Evolutionary conservation across 2,797 vertebrate genomes (phyloP), one percentile per base, ranked within the genome.

Genomic region (Brachyalestes nurse): DNA sequence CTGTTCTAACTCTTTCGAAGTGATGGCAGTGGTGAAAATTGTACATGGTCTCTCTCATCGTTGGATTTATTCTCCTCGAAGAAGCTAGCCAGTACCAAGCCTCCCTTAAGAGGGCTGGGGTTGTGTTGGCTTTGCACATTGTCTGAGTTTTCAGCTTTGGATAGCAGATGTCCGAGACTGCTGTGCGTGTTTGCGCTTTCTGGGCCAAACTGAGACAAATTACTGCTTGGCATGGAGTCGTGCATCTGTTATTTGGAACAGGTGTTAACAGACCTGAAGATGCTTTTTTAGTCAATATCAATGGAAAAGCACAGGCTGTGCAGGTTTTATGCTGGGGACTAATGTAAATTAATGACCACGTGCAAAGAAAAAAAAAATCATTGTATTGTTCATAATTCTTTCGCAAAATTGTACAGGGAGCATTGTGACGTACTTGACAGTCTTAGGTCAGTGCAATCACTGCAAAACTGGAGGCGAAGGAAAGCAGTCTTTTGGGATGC

Each of bases 161-260:
- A 53, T 72, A 84, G 79, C 86, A 86, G 81, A 87, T 87, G 82
- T 84, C 77, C 71, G 57, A 23, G 34, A 67, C 83, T 77, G 72
- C 86, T 84, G 49, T 82, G 80, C 57, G 62, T 58, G 34, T 83
- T 84, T 75, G 58, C 47, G 79, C 78, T 78, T 84, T 85, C 82
- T 73, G 67, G 66, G 62, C 72, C 79, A 80, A 84, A 84, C 82
- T 77, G 82, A 88, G 75, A 88, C 82, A 88, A 85, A 86, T 90
- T 85, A 80, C 84, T 75, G 75, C 80, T 81, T 88, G 85, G 84
- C 84, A 82, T 79, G 76, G 71, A 75, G 25, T 79, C 4, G 72
- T 61, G 78, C 84, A 86, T 88, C 86, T 89, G 83, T 86, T 88
- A 82, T 85, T 85, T 78, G 49, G 78, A 89, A 86, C 87, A 88